These are phyloP conservation scores for Sminthurides bifidus DNA, from an alignment of 1,140 invertebrate species.

Conservation along the genomic window DNA sequence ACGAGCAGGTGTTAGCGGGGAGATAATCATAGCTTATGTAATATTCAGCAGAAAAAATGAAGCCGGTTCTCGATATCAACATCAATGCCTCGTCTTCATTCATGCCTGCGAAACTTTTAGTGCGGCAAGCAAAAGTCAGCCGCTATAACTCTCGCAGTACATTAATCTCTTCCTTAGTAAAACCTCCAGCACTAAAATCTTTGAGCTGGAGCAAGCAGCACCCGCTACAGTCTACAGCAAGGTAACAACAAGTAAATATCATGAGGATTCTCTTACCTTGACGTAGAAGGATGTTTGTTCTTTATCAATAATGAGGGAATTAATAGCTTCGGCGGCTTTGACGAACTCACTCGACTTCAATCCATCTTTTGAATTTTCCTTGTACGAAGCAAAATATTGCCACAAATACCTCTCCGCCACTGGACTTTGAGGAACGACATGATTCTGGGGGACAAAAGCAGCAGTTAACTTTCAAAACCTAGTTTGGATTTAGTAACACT, in stretches of 20 bases:
- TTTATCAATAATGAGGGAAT: slow-evolving; percentile 23
- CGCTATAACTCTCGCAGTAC: not conserved
- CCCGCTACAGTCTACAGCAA: not conserved
- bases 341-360: slow-evolving; percentile 7
- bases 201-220: not conserved
- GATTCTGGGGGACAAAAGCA: slow-evolving; percentile 5
- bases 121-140: not conserved
- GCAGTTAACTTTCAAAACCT: too few species aligned
- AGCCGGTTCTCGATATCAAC: too few species aligned
- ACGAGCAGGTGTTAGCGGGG: too few species aligned
- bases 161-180: not conserved
- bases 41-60: too few species aligned
- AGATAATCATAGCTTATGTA: too few species aligned
- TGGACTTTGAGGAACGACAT: slow-evolving; percentile 16
- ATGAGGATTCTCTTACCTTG: slow-evolving; percentile 13
- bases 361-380: not conserved
- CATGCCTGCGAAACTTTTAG: not conserved
- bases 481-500: not conserved
- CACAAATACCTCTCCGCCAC: slow-evolving; percentile 20
- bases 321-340: slow-evolving; percentile 17
- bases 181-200: not conserved
- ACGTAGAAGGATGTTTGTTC: slow-evolving; percentile 28
- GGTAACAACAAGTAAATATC: not conserved
- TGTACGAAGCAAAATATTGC: slow-evolving; percentile 7
- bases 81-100: too few species aligned